Base-by-base conservation (phyloP, 2,888 invertebrate genomes). In the Orthosia incerta region DNA sequence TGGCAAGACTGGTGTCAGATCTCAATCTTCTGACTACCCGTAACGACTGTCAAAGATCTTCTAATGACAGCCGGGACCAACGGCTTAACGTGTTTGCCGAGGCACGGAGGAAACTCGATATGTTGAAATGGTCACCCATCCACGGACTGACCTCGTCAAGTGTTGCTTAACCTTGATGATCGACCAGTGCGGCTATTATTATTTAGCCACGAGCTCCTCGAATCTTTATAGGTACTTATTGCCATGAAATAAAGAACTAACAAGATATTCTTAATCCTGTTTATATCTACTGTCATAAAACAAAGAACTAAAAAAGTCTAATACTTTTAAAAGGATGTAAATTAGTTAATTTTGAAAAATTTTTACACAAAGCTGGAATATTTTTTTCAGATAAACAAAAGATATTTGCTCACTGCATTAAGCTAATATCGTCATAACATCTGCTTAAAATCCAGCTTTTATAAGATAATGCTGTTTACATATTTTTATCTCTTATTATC, bases 281-380 rank as follows among this genome's bases (percentile, higher is more conserved):
- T 46, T 51, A 39, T n/a, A 13, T 1, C 4, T 2, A 51, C 15
- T 23, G 15, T n/a, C 26, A 18, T 45, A 45, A n/a, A 12, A 20
- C 15, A 4, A 59, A 59, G 13, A 39, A n/a, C 12, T 39, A 39
- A 39, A 59, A 51, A n/a, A 7, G 4, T 15, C 16, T 59, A 53
- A 45, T n/a, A 5, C 15, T 50, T 72, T 45, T 39, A 20, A 13
- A 26, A 57, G 7, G 1, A n/a, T 71, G 18, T 48, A 53, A 53
- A 48, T 59, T 7, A 26, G 16, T 51, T 31, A 16, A 68, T 51
- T 61, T 62, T 31, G 16, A 50, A 56, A 71, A 50, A 5, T 11
- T 59, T 79, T 62, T 7, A 45, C 11, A 57, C 39, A 26, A 59
- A 46, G 57, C 53, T 71, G 59, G 45, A 59, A 53, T 59, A 53